A percentile compares a stretch with the other conserved stretches of the same genome.
Conservation (phyloP, 2,113 vertebrate genomes). For the Micromys minutus region DNA sequence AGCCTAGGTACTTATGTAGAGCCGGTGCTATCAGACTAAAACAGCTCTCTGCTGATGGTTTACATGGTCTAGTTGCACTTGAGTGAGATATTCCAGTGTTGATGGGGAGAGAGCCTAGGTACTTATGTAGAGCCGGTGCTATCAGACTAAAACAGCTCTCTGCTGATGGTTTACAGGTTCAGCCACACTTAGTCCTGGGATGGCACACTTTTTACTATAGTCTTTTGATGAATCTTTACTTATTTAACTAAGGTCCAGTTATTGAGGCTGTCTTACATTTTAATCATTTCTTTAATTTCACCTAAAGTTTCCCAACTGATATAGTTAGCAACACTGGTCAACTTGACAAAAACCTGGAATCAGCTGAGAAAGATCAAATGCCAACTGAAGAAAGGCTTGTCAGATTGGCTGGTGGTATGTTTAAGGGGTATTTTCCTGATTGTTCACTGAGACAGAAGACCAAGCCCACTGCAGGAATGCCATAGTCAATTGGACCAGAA, state of each 20-base stretch:
- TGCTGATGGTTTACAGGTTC: no score
- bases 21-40: no score
- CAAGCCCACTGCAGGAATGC: neutral
- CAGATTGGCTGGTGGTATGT: neutral
- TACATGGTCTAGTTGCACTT: no score
- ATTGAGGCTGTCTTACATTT: neutral
- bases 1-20: no score
- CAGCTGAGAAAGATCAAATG: neutral
- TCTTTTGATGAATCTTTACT: neutral
- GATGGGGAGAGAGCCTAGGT: no score
- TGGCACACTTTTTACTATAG: neutral
- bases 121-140: rapidly evolving
- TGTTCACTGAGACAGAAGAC: no score
- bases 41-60: neutral
- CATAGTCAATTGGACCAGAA: no score
- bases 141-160: neutral
- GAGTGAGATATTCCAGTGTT: neutral
- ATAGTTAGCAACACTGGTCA: neutral
- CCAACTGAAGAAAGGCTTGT: neutral
- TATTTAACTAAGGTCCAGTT: neutral
- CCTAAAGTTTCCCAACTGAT: neutral
- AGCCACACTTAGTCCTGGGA: neutral
- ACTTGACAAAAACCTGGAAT: neutral
- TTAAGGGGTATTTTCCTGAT: neutral
- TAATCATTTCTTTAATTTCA: neutral